A percentile compares a stretch with the other conserved stretches of the same genome.
Evolutionary conservation across 2,888 invertebrate genomes (phyloP).

Genomic region (Drosophila koepferae): DNA sequence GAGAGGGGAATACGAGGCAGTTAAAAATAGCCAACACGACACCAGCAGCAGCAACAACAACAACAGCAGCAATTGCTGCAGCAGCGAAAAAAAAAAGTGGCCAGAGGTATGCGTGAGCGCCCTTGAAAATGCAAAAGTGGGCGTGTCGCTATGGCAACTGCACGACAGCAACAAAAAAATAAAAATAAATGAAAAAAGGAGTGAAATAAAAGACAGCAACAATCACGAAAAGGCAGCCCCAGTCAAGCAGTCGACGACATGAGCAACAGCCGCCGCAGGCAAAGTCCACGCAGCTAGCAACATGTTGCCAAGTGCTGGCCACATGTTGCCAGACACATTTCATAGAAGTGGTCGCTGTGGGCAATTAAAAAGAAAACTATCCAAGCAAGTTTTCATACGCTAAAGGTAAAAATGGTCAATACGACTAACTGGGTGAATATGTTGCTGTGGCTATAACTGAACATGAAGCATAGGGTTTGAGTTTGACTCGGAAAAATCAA

Average conservation of each 20-base stretch:
- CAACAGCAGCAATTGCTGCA: slow-evolving; percentile 14
- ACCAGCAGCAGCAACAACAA: slow-evolving; percentile 19
- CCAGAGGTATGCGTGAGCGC: slow-evolving; percentile 42
- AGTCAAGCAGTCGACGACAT: slow-evolving; percentile 12
- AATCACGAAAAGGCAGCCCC: slow-evolving; percentile 42
- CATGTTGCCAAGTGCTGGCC: slow-evolving; percentile 24
- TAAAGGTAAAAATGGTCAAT: neutral
- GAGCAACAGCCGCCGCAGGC: slow-evolving; percentile 22
- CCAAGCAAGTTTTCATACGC: slow-evolving; percentile 28
- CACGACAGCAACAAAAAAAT: slow-evolving; percentile 23
- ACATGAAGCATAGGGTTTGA: too few species aligned
- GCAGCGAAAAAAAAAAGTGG: slow-evolving; percentile 23
- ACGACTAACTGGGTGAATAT: neutral
- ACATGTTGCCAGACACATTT: slow-evolving; percentile 51
- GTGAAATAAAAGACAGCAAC: neutral
- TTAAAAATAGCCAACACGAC: slow-evolving; percentile 52
- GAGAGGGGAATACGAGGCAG: neutral
- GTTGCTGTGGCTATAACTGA: neutral
- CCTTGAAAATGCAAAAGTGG: slow-evolving; percentile 66
- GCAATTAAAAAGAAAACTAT: slow-evolving; percentile 27
- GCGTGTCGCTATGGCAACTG: slow-evolving; percentile 69
- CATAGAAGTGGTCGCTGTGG: slow-evolving; percentile 15
- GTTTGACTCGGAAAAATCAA: neutral
- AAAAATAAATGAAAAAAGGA: too few species aligned
- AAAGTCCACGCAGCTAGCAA: slow-evolving; percentile 34